Conservation (phyloP, 2,888 invertebrate species). For the Cetonia aurata region DNA sequence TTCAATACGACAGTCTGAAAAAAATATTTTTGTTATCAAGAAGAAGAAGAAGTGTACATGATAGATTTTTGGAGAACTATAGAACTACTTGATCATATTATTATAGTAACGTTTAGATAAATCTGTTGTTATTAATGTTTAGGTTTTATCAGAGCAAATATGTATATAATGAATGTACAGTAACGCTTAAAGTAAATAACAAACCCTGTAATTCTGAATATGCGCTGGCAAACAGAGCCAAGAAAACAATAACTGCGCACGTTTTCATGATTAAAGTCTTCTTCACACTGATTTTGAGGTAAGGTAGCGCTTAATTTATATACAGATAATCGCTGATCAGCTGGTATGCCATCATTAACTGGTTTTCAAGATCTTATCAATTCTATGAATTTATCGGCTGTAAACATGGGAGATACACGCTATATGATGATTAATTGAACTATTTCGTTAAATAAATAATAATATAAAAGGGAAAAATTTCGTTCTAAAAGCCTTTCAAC, state of each 20-base stretch:
- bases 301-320: neutral
- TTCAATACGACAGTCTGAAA: neutral
- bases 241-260: neutral
- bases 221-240: conserved; percentile 1
- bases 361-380: conserved; percentile 11
- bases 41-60: neutral
- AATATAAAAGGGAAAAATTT: no score
- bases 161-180: no score
- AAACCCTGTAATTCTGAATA: conserved; percentile 21
- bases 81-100: no score
- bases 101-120: no score
- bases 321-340: neutral
- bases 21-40: neutral
- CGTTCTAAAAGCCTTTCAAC: no score
- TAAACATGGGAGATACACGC: no score
- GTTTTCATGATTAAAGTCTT: conserved; percentile 2
- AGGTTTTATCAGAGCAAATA: no score
- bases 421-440: no score
- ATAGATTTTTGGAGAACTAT: neutral
- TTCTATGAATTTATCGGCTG: no score
- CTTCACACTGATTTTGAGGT: neutral
- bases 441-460: no score
- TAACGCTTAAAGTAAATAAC: conserved; percentile 1
- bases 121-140: no score
- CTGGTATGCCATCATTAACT: neutral